A percentile compares a stretch with the other conserved stretches of the same genome.
phyloP scores from a whole-genome alignment of 2,888 invertebrate species.

The Netelia fuscicornis region DNA sequence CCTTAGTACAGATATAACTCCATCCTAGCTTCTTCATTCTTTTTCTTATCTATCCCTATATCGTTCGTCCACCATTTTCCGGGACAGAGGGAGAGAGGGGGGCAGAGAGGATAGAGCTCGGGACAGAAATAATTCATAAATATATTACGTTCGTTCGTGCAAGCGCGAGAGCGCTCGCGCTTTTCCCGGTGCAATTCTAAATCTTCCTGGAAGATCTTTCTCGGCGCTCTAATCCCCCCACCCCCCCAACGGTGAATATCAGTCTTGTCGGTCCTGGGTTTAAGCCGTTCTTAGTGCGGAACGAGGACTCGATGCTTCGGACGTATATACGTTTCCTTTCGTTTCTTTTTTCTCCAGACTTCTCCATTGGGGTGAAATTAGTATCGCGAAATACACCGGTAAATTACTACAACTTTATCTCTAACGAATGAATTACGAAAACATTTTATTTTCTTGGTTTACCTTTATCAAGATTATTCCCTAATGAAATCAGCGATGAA shows the following conservation, averaged over 20 bases:
- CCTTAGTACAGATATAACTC: not conserved
- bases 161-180: slow-evolving; percentile 6
- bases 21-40: not conserved
- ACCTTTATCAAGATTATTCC: not conserved
- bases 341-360: not conserved
- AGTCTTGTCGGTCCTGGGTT: slow-evolving; percentile 31
- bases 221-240: slow-evolving; percentile 48
- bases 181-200: slow-evolving; percentile 41
- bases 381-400: slow-evolving; percentile 1
- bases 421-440: too few relatives aligned
- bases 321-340: not conserved
- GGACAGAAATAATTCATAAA: slow-evolving; percentile 61
- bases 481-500: slow-evolving; percentile 3
- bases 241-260: slow-evolving; percentile 32
- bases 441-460: too few relatives aligned
- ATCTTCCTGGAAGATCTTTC: slow-evolving; percentile 36
- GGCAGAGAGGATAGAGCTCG: not conserved
- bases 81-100: not conserved
- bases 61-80: slow-evolving; percentile 16
- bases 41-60: not conserved
- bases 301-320: slow-evolving; percentile 13
- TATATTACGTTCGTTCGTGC: slow-evolving; percentile 51
- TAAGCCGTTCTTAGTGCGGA: not conserved
- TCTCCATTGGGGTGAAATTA: slow-evolving; percentile 4
- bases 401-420: not conserved